Percentiles rank a stretch among this genome's conserved stretches.
phyloP scores from a whole-genome alignment of 2,797 vertebrate species.

The Ctenopoma kingsleyae region DNA sequence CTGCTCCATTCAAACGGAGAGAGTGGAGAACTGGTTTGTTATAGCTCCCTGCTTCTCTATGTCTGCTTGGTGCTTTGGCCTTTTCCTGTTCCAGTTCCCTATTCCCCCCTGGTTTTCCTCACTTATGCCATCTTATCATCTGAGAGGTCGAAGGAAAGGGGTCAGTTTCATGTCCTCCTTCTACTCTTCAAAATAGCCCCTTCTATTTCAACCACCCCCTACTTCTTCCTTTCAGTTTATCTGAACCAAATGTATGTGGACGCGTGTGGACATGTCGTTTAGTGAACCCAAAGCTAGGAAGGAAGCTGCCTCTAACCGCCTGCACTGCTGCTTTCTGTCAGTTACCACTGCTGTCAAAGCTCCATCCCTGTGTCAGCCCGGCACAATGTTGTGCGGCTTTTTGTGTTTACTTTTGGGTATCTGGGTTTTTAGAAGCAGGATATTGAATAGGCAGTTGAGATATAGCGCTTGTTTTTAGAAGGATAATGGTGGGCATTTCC shows the following conservation, averaged over 20 bases:
- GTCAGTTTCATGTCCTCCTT: conserved; percentile 30
- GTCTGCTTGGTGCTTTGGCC: conserved; percentile 15
- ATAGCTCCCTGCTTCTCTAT: conserved; percentile 6
- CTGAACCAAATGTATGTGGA: conserved; percentile 62
- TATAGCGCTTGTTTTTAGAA: conserved; percentile 30
- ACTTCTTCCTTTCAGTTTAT: conserved; percentile 38
- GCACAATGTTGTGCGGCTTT: conserved; percentile 18
- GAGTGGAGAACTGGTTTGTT: conserved; percentile 30
- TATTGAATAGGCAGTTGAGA: conserved; percentile 24
- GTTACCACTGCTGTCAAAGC: conserved; percentile 61
- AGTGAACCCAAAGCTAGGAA: conserved; percentile 65
- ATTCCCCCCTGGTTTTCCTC: conserved; percentile 6
- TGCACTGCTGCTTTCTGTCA: conserved; percentile 66
- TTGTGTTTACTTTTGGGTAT: conserved; percentile 41
- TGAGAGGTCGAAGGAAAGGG: conserved; percentile 46
- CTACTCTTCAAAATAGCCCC: conserved; percentile 19
- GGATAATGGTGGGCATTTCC: not conserved
- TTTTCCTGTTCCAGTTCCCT: conserved; percentile 21
- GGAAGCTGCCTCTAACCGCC: conserved; percentile 69
- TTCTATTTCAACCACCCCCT: conserved; percentile 4
- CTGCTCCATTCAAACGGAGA: conserved; percentile 17
- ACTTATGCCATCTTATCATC: conserved; percentile 57
- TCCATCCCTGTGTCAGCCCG: conserved; percentile 23
- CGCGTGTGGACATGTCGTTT: conserved; percentile 51
- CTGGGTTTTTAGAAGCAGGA: conserved; percentile 28